Evolutionary conservation across 2,113 vertebrate species (phyloP).

Genomic region (Fregata magnificens): DNA sequence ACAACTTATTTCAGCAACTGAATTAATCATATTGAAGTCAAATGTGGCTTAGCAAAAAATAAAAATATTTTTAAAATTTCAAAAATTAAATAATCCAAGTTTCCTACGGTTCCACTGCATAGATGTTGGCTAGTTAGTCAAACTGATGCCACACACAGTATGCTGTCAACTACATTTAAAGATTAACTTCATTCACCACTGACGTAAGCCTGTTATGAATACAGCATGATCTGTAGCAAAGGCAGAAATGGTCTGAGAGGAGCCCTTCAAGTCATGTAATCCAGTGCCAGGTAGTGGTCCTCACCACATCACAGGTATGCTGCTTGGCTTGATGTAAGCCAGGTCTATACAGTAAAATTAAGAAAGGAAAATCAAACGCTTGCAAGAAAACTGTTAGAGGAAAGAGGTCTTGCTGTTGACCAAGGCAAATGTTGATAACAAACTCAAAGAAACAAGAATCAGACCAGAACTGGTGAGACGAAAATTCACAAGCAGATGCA

Average conservation of each 20-base stretch:
- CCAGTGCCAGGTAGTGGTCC: background rate
- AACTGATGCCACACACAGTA: background rate
- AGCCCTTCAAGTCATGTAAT: background rate
- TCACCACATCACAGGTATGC: background rate
- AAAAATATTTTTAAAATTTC: background rate
- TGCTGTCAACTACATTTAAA: background rate
- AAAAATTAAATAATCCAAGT: background rate
- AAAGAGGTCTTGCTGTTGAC: background rate
- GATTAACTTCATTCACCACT: background rate
- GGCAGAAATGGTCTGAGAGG: background rate
- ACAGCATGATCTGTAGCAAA: background rate
- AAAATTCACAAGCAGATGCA: background rate
- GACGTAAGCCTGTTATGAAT: background rate
- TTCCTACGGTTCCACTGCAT: background rate
- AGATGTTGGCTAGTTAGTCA: background rate
- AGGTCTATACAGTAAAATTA: background rate
- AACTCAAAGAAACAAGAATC: background rate
- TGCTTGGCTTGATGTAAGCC: background rate
- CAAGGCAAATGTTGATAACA: background rate
- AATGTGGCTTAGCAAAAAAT: background rate
- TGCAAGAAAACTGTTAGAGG: background rate
- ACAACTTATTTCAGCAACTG: background rate
- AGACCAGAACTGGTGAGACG: background rate
- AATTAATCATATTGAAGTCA: background rate
- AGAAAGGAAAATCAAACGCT: background rate